Evolutionary conservation across 2,113 vertebrate species (phyloP), one percentile per base, ranked within the genome.

Genomic region (Aphyosemion australe): DNA sequence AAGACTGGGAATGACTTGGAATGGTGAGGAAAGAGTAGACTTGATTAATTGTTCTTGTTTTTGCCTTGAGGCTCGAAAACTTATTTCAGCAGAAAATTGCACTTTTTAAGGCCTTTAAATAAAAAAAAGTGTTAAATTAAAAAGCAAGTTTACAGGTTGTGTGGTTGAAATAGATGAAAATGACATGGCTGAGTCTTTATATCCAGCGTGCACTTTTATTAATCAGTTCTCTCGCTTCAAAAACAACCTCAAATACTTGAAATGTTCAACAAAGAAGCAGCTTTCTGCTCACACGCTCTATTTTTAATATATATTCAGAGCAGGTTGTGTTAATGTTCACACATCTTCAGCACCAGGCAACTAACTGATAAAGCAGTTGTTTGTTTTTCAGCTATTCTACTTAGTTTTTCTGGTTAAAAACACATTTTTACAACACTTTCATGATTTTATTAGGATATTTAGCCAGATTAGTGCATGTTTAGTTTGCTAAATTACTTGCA

Each of bases 71-170:
- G 15, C 12, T 4, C 16, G 13, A 16, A 45, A 45, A 16, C 12
- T 45, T 16, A 16, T 37, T 37, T 37, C 34, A 37, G 43, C 15
- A 45, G 16, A 4, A 45, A 45, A 5, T 16, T 16, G 43, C 43
- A 37, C 34, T 54, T 26, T 26, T 4, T 26, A 26, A 26, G 5
- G 26, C 26, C 1, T 26, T 26, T 26, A 26, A 26, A 26, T 26
- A 26, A 26, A 26, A 26, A 4, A 26, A 2, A 26, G 26, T n/a
- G n/a, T 26, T 26, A 26, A 26, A 26, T 1, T 26, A 15, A 52
- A 57, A 47, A 70, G 60, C 71, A 64, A 31, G 70, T 48, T 9
- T 19, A 16, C 26, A 61, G 26, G 20, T 60, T 41, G 6, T 19
- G 1, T 37, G n/a, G n/a, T n/a, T n/a, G n/a, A n/a, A n/a, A n/a